Base-by-base conservation (phyloP, 2,113 vertebrate genomes). In the Ochotona curzoniae region DNA sequence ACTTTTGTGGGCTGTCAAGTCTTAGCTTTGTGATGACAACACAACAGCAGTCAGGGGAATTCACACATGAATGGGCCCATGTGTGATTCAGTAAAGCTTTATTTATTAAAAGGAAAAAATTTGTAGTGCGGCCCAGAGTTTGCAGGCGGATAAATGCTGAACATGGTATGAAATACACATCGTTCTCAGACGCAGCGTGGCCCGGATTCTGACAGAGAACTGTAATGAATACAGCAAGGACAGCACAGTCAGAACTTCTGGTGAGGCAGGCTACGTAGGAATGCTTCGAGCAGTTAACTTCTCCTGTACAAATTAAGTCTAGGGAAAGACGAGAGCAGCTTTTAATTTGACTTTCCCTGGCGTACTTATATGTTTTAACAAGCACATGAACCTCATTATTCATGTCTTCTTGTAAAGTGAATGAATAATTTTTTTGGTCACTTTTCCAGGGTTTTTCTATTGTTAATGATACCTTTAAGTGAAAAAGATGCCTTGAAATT, bases 301-400 rank as follows among this genome's bases (percentile, higher is more conserved):
- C 54, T 49, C 7, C 11, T 49, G 7, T 38, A 60, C 1, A 32
- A 30, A 67, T 73, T 64, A 83, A 64, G 80, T 78, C 70, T 79
- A n/a, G 15, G 47, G 17, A 69, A 73, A 10, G 35, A 23, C n/a
- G 28, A 60, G 4, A 6, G 69, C 20, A 5, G 73, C 30, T 74
- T 71, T 60, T 49, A 44, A 78, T 66, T 54, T 61, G 28, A 90
- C 32, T 93, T 92, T 66, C 38, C 54, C 61, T 35, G 10, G 86
- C 9, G 4, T 21, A 61, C 23, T 15, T 28, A n/a, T 35, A 51
- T 70, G 18, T 1, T 15, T 32, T 49, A 63, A 18, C 21, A 79
- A 70, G 38, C 23, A 75, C 64, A 71, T 67, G n/a, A 84, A 71
- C 15, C 32, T 51, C 67, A 83, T n/a, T 83, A 25, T n/a, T 64